Conservation (phyloP, 2,797 vertebrate species). For the Odontamblyopus lacepedii region DNA sequence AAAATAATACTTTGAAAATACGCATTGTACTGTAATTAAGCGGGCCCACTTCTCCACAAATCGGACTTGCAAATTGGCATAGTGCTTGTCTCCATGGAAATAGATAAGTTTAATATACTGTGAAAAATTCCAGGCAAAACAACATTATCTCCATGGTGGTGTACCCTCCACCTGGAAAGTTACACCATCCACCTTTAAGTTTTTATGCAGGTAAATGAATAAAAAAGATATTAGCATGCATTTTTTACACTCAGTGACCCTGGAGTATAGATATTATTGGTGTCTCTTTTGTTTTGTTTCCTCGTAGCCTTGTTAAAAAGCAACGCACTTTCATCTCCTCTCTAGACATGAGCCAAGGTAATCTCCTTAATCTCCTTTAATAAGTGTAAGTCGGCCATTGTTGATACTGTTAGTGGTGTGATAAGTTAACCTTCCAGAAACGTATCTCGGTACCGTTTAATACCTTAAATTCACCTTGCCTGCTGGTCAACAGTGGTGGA, state of each 20-base stretch:
- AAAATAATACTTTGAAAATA: no score
- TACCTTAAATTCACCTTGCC: conserved; percentile 13
- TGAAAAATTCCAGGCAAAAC: no score
- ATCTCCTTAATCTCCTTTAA: conserved; percentile 68
- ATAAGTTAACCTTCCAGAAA: conserved; percentile 52
- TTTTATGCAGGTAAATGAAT: no score
- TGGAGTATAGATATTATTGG: neutral
- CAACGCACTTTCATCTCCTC: conserved; percentile 53
- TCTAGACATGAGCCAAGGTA: conserved; percentile 49
- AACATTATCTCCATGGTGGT: no score
- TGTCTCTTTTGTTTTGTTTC: neutral
- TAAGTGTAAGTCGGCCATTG: conserved; percentile 69
- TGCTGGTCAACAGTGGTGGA: conserved; percentile 1
- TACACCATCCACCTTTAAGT: no score
- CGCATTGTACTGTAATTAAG: no score
- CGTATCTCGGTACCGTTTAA: conserved; percentile 14
- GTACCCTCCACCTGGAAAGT: no score
- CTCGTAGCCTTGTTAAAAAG: conserved; percentile 22
- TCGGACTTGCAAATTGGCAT: no score
- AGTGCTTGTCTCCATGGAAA: no score
- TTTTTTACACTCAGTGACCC: neutral
- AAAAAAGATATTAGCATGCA: neutral
- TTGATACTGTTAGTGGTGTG: conserved; percentile 63
- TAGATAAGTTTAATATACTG: no score
- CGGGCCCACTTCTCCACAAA: no score